These are phyloP conservation scores for Dromiciops gliroides DNA, from an alignment of 2,113 vertebrate species.

Conservation along the genomic window DNA sequence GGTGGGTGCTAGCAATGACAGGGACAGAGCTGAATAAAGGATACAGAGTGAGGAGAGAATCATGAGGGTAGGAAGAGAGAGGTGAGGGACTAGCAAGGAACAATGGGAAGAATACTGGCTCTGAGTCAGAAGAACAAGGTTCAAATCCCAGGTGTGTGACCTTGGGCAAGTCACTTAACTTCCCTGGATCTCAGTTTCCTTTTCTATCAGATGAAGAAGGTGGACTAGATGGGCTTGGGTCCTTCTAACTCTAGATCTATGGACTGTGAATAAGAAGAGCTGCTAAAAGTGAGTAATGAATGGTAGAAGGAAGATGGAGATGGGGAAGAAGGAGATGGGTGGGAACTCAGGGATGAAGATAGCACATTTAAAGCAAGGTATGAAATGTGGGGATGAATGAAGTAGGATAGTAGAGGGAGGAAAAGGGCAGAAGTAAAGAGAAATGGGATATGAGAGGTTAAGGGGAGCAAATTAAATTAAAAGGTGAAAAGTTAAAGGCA, in stretches of 20 bases:
- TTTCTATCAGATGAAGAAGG: background rate
- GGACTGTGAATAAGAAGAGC: background rate
- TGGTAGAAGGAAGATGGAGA: background rate
- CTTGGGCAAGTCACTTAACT: background rate
- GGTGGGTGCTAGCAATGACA: background rate
- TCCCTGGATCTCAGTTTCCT: background rate
- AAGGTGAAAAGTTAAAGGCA: background rate
- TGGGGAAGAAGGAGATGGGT: background rate
- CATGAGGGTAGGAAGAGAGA: background rate
- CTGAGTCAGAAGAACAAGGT: background rate
- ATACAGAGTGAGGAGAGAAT: background rate
- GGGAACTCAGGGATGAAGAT: background rate
- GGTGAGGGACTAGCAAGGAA: background rate
- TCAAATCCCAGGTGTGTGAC: background rate
- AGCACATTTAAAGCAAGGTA: background rate
- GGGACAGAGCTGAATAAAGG: background rate
- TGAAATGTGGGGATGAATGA: background rate
- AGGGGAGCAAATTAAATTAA: background rate
- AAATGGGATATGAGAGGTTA: background rate
- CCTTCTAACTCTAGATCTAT: background rate
- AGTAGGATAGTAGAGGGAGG: background rate
- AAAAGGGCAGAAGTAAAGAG: background rate
- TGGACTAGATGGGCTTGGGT: background rate
- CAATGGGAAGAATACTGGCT: background rate
- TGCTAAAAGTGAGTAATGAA: background rate